Evolutionary conservation across 2,888 invertebrate species (phyloP), one percentile per base, ranked within the genome.

Genomic region (Atrina japonica): DNA sequence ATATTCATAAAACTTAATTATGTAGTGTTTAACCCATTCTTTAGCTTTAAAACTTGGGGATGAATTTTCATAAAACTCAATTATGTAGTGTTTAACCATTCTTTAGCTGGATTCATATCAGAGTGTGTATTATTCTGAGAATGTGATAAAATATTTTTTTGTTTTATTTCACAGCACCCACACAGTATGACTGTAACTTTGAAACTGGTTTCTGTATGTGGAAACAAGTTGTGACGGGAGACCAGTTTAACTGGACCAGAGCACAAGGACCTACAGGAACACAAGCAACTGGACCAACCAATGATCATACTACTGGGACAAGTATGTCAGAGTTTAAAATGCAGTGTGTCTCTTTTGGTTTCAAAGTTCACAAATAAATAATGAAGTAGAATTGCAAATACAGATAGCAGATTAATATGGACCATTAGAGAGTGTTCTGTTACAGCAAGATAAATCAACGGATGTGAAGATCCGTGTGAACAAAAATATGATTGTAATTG

Each of bases 281-380:
- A 6, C 7, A 45, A 0, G 55, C 70, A 18, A 86, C 86, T 25
- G 88, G 88, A 16, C 86, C 88, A 1, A 83, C 80, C 5, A 75
- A 73, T 69, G 88, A 88, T 68, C 88, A 88, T 70, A 89, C 89
- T 1, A 70, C 75, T 7, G 84, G 85, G 58, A 84, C 66, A 66
- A 64, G 86, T 87, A 77, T 71, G 76, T 60, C 7, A 14, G 27
- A 18, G 23, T n/a, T n/a, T n/a, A n/a, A n/a, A n/a, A n/a, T n/a
- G n/a, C n/a, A n/a, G n/a, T n/a, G 6, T 14, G 27, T 21, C 23
- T 7, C 7, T 5, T 50, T 23, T 1, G 16, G 23, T 29, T 52
- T 29, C 27, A 27, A 18, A 49, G 21, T 23, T 18, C 14, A 49
- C 14, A 49, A 49, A 11, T 49, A 49, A 23, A n/a, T n/a, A 49